Evolutionary conservation across 2,888 invertebrate genomes (phyloP).

Genomic region (Coecobrya sp.): DNA sequence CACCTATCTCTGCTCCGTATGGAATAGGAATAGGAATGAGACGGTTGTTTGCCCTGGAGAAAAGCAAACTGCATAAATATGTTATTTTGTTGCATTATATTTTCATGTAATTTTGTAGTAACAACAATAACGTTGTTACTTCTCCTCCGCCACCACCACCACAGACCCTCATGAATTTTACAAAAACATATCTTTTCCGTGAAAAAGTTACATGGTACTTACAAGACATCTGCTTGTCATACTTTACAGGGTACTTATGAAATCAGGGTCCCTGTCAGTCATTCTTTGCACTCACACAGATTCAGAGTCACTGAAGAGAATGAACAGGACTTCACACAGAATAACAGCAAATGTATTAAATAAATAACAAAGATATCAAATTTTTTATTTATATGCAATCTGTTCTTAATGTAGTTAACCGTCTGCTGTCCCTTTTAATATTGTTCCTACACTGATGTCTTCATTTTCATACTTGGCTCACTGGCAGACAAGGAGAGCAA

Average conservation of each 20-base stretch:
- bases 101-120: background rate
- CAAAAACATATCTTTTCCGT: slow-evolving; percentile 1
- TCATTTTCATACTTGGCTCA: slow-evolving; percentile 52
- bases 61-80: background rate
- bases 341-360: background rate
- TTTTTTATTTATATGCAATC: slow-evolving; percentile 51
- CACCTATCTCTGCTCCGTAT: background rate
- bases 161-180: slow-evolving; percentile 40
- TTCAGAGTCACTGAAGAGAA: background rate
- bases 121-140: background rate
- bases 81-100: background rate
- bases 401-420: slow-evolving; percentile 32
- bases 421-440: slow-evolving; percentile 54
- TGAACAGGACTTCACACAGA: background rate
- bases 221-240: slow-evolving; percentile 77
- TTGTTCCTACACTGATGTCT: slow-evolving; percentile 46
- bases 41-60: background rate
- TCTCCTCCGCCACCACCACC: background rate
- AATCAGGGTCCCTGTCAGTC: slow-evolving; percentile 76
- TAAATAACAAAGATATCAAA: slow-evolving; percentile 58
- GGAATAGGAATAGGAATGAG: background rate
- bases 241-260: slow-evolving; percentile 58
- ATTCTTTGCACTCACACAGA: slow-evolving; percentile 56
- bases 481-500: slow-evolving; percentile 20
- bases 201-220: slow-evolving; percentile 45